These are phyloP conservation scores for Mactromeris polynyma DNA, from an alignment of 2,888 invertebrate genomes.

Conservation along the genomic window DNA sequence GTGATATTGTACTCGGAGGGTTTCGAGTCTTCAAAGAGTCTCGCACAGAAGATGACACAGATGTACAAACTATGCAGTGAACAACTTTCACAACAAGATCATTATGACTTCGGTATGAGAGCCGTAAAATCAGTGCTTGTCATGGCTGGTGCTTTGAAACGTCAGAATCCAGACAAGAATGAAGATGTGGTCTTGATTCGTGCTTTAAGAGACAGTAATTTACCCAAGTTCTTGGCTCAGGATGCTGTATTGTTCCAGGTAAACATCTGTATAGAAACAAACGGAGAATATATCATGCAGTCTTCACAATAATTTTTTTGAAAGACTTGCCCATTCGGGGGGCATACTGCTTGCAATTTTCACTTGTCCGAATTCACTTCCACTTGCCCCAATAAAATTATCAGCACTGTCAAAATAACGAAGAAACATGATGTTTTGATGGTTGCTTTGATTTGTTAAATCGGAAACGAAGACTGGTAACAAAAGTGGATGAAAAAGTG, in stretches of 20 bases:
- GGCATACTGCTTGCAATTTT: too few species aligned
- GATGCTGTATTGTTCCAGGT: slow-evolving; percentile 94
- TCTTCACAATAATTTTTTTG: too few species aligned
- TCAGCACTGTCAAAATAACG: too few species aligned
- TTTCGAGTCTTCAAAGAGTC: slow-evolving; percentile 94
- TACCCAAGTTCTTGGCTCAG: slow-evolving; percentile 95
- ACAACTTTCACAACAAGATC: slow-evolving; percentile 95
- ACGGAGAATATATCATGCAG: too few species aligned
- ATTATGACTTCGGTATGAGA: slow-evolving; percentile 95
- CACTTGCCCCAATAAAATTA: too few species aligned
- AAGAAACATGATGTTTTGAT: too few species aligned
- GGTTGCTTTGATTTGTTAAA: too few species aligned
- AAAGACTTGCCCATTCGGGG: too few species aligned
- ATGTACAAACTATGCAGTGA: slow-evolving; percentile 97
- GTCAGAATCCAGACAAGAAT: slow-evolving; percentile 93
- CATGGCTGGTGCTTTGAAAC: slow-evolving; percentile 96
- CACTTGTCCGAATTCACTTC: too few species aligned
- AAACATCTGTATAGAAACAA: not conserved
- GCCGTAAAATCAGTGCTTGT: slow-evolving; percentile 91
- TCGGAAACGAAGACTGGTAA: too few species aligned
- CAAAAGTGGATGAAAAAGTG: too few species aligned
- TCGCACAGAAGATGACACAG: slow-evolving; percentile 97
- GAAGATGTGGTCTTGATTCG: slow-evolving; percentile 93
- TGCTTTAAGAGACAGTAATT: slow-evolving; percentile 95
- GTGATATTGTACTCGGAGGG: slow-evolving; percentile 97